Evolutionary conservation across 1,140 invertebrate genomes (phyloP).

Genomic region (Drosophila ogumai): DNA sequence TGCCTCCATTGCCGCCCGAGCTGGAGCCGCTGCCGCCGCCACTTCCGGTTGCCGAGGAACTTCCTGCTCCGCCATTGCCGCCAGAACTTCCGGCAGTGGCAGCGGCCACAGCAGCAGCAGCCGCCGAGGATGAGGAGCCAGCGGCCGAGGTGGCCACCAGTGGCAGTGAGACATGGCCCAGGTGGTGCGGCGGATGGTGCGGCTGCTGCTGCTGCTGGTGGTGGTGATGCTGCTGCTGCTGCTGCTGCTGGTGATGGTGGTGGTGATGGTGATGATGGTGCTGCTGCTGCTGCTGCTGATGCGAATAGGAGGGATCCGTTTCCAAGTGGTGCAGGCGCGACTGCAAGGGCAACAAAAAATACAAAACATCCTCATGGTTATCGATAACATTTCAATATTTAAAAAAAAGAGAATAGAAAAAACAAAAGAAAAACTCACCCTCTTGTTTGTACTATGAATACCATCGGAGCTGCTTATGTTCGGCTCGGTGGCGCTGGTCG

Average conservation of each 20-base stretch:
- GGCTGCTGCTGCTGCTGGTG: slow-evolving; percentile 54
- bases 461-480: slow-evolving; percentile 82
- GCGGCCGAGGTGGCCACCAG: slow-evolving; percentile 43
- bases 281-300: slow-evolving; percentile 72
- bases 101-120: slow-evolving; percentile 47
- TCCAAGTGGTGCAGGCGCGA: slow-evolving; percentile 83
- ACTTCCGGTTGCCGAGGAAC: slow-evolving; percentile 20
- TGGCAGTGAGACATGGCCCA: slow-evolving; percentile 57
- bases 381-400: no score
- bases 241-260: slow-evolving; percentile 45
- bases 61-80: slow-evolving; percentile 10
- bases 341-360: slow-evolving; percentile 27
- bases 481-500: slow-evolving; percentile 75
- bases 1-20: neutral
- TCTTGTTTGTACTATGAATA: slow-evolving; percentile 85
- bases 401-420: no score
- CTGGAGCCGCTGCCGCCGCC: slow-evolving; percentile 1
- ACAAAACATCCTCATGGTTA: no score
- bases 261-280: slow-evolving; percentile 64
- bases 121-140: slow-evolving; percentile 51
- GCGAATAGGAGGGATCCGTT: slow-evolving; percentile 84
- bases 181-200: slow-evolving; percentile 51
- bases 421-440: slow-evolving; percentile 68
- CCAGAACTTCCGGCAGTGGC: slow-evolving; percentile 26
- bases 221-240: slow-evolving; percentile 46